Conservation (phyloP, 1,140 invertebrate genomes). For the Spodoptera frugiperda region DNA sequence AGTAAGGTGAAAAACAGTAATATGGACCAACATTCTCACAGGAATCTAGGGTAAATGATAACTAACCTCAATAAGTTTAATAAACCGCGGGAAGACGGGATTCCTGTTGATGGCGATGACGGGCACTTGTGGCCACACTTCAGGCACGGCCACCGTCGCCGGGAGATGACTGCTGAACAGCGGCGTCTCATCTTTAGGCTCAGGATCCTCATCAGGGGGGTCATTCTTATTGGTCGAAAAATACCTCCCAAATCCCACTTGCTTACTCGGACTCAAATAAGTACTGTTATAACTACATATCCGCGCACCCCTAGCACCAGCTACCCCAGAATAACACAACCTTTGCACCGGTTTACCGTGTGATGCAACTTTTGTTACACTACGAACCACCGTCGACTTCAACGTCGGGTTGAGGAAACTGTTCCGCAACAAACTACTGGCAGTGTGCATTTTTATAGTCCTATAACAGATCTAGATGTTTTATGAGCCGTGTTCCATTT, state of each 20-base stretch:
- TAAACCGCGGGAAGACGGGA: conserved; percentile 99
- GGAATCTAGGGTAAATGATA: neutral
- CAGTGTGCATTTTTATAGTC: conserved; percentile 72
- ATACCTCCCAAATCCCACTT: conserved; percentile 55
- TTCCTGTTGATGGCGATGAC: conserved; percentile 97
- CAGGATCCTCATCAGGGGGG: conserved; percentile 74
- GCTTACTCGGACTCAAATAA: conserved; percentile 45
- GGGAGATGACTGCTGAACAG: conserved; percentile 88
- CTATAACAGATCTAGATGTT: neutral
- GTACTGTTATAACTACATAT: conserved; percentile 63
- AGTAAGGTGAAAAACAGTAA: too few species aligned
- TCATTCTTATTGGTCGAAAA: conserved; percentile 81
- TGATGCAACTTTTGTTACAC: conserved; percentile 79
- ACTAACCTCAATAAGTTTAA: conserved; percentile 97
- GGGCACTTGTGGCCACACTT: conserved; percentile 98
- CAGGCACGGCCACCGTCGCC: conserved; percentile 97
- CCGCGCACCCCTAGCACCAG: conserved; percentile 48
- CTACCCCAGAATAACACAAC: conserved; percentile 40
- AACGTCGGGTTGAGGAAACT: conserved; percentile 68
- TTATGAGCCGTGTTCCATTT: conserved; percentile 59
- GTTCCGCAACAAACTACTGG: conserved; percentile 70
- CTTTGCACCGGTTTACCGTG: conserved; percentile 63
- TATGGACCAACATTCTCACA: neutral
- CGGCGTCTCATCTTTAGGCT: conserved; percentile 76
- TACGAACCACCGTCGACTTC: conserved; percentile 66